phyloP scores from a whole-genome alignment of 2,888 invertebrate species.

The Stenichneumon culpator region DNA sequence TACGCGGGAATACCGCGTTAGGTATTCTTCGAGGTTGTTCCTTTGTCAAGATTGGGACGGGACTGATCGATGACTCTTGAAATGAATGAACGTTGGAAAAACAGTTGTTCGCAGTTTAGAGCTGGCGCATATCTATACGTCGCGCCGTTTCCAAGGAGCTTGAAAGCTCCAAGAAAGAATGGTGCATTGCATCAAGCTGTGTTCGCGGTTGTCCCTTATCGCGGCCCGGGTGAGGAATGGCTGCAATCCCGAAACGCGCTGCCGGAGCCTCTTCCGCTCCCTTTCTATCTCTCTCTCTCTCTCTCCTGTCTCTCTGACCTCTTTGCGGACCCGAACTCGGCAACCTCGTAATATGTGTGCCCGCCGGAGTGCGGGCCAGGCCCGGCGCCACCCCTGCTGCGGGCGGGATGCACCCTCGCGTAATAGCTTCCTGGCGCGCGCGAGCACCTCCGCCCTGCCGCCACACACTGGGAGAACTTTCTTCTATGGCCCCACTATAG shows the following conservation, averaged over 20 bases:
- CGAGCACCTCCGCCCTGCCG: conserved; percentile 15
- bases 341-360: conserved; percentile 68
- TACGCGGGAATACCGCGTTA: not conserved
- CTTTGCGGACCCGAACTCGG: conserved; percentile 70
- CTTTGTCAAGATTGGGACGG: not conserved
- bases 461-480: conserved; percentile 50
- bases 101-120: not conserved
- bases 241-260: conserved; percentile 73
- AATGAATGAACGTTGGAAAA: conserved; percentile 24
- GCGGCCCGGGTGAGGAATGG: conserved; percentile 74
- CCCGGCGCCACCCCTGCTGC: conserved; percentile 34
- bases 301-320: conserved; percentile 70
- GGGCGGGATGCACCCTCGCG: conserved; percentile 57
- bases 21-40: conserved; percentile 1
- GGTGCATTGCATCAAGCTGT: conserved; percentile 70
- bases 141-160: not conserved
- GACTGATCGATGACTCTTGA: conserved; percentile 34
- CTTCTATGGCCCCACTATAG: conserved; percentile 46
- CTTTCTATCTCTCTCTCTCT: conserved; percentile 1
- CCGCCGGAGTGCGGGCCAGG: conserved; percentile 33
- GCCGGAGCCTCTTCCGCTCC: conserved; percentile 53
- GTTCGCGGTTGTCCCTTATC: conserved; percentile 73
- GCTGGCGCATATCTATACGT: not conserved
- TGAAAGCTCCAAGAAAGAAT: conserved; percentile 26
- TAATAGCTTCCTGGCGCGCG: conserved; percentile 63